These are phyloP conservation scores for Nylanderia fulva DNA, from an alignment of 1,140 invertebrate species.

Conservation along the genomic window DNA sequence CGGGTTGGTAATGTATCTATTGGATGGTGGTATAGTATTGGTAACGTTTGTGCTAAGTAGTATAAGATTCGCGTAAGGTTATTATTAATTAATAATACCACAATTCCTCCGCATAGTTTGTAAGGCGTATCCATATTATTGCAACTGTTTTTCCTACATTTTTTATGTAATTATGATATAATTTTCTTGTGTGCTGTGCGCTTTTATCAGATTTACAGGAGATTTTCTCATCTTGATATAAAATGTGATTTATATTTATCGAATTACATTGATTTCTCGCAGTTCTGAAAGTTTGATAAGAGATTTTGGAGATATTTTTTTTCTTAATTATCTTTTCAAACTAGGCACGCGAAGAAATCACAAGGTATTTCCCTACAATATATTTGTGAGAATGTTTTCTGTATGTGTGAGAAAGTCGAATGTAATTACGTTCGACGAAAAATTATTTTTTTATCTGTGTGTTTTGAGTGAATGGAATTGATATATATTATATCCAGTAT, in stretches of 20 bases:
- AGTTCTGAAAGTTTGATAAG: slow-evolving; percentile 8
- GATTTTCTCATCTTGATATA: neutral
- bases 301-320: slow-evolving; percentile 25
- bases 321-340: slow-evolving; percentile 22
- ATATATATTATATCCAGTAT: neutral
- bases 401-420: neutral
- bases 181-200: neutral
- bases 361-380: neutral
- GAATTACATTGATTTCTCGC: slow-evolving; percentile 10
- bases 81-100: neutral
- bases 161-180: slow-evolving; percentile 1
- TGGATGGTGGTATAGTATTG: slow-evolving; percentile 72
- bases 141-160: slow-evolving; percentile 4
- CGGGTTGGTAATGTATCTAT: slow-evolving; percentile 33
- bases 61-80: neutral
- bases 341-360: slow-evolving; percentile 17
- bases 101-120: neutral
- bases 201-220: neutral
- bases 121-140: neutral
- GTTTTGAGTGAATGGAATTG: neutral
- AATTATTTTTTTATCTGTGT: neutral
- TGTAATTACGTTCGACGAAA: neutral
- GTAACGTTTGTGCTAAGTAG: slow-evolving; percentile 52
- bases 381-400: neutral
- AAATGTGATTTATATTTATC: neutral